Evolutionary conservation across 1,140 invertebrate genomes (phyloP), one percentile per base, ranked within the genome.

Genomic region (Amphibalanus amphitrite): DNA sequence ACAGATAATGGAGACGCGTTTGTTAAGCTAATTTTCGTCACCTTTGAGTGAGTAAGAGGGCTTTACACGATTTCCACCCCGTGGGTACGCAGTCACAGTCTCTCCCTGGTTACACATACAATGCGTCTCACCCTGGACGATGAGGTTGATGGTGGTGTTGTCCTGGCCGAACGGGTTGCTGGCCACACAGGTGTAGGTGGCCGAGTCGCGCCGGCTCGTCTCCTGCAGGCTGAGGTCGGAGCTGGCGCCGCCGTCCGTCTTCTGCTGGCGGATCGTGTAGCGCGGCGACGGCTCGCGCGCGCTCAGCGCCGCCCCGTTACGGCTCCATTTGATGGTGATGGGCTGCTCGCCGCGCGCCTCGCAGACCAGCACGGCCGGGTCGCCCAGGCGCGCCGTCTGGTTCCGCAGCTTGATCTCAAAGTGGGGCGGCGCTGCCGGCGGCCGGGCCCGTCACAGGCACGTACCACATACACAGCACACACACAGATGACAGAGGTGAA

Each of bases 311-410:
- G 85, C 82, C 69, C 92, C 93, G 80, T 95, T 93, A 86, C 93
- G 93, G 81, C 92, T 94, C 95, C 95, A 97, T 28, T 93, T 85
- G 69, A 97, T 94, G 75, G 92, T 92, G 78, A 98, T 91, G 29
- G 95, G 94, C 83, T 93, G 94, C 82, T 97, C 95, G 70, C 95
- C 94, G 77, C 92, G 90, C n/a, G 93, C 93, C 82, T 95, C 91
- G 79, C 95, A 97, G 78, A 95, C 91, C 70, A 98, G 79, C 29
- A 94, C 93, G 38, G 93, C 90, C 33, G 92, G 92, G 81, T 96
- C 92, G 28, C 90, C 92, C 72, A 90, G 86, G 72, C 90, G 86
- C 26, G 93, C 90, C 29, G 91, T 94, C 80, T 94, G 91, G 77
- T 95, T 93, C 69, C 89, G 85, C 76, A 92, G 85, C 83, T 95